Percentiles rank a stretch among this genome's conserved stretches.
Evolutionary conservation across 2,797 vertebrate genomes (phyloP).

Genomic region (Pangasius larnaudii): DNA sequence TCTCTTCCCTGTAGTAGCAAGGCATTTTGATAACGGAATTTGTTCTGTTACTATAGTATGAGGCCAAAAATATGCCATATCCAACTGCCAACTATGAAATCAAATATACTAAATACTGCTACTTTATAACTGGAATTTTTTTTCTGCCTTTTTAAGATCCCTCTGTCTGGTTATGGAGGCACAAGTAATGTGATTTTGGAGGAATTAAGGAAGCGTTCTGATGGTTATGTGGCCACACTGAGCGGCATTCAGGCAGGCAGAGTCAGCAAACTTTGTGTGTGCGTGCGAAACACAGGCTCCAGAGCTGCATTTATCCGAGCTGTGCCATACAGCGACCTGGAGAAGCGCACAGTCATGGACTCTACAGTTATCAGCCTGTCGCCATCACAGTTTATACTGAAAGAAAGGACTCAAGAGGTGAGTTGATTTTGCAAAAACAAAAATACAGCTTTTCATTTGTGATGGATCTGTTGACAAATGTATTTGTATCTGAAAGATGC

Average conservation of each 20-base stretch:
- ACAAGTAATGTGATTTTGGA: slow-evolving; percentile 92
- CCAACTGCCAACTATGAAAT: background rate
- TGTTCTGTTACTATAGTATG: background rate
- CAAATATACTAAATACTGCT: background rate
- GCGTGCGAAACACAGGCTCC: slow-evolving; percentile 88
- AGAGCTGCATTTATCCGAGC: slow-evolving; percentile 91
- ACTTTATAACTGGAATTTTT: background rate
- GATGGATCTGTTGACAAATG: background rate
- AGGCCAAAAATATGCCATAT: background rate
- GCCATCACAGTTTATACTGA: slow-evolving; percentile 92
- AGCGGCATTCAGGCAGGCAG: slow-evolving; percentile 70
- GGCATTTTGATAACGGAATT: background rate
- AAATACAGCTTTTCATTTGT: background rate
- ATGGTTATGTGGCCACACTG: slow-evolving; percentile 83
- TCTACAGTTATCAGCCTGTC: slow-evolving; percentile 79
- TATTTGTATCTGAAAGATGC: background rate
- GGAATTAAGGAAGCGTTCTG: slow-evolving; percentile 86
- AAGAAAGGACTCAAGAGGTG: slow-evolving; percentile 89
- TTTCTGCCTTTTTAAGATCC: slow-evolving; percentile 78
- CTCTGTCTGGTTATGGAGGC: slow-evolving; percentile 94
- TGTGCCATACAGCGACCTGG: slow-evolving; percentile 80
- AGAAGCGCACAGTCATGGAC: slow-evolving; percentile 75
- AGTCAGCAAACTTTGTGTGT: slow-evolving; percentile 80
- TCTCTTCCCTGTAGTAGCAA: background rate
- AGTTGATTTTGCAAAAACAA: background rate